Evolutionary conservation across 2,888 invertebrate genomes (phyloP).

Genomic region (Noctua janthe): DNA sequence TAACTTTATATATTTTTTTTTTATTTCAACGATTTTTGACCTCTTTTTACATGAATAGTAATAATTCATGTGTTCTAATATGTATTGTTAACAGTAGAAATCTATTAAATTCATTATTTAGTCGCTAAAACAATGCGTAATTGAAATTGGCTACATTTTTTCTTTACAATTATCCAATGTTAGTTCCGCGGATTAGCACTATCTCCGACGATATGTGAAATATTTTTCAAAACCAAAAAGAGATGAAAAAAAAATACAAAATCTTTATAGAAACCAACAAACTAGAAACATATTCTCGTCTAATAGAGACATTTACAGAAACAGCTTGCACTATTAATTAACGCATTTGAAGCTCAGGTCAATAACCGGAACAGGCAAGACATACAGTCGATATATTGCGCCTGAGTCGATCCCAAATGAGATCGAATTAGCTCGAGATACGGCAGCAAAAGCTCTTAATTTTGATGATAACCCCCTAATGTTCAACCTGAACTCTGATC

Average conservation of each 20-base stretch:
- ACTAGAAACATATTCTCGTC: conserved; percentile 6
- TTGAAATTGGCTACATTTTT: no score
- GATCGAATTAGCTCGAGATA: conserved; percentile 85
- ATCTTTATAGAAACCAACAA: not conserved
- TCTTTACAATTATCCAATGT: no score
- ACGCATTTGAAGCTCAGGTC: conserved; percentile 78
- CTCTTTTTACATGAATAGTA: no score
- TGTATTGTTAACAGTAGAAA: no score
- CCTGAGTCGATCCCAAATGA: conserved; percentile 79
- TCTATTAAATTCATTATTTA: no score
- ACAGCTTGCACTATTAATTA: conserved; percentile 86
- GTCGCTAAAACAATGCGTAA: no score
- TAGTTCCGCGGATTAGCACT: no score
- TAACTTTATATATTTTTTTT: no score
- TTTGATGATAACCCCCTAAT: conserved; percentile 86
- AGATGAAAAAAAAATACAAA: not conserved
- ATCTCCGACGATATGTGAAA: no score
- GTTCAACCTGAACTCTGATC: conserved; percentile 78
- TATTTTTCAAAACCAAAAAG: not conserved
- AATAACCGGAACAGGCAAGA: conserved; percentile 83
- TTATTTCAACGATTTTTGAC: no score
- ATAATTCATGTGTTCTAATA: no score
- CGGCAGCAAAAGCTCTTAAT: conserved; percentile 83
- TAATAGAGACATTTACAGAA: conserved; percentile 81
- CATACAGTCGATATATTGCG: conserved; percentile 74